Conservation (phyloP, 2,797 vertebrate genomes). For the Acestrorhynchus altus region DNA sequence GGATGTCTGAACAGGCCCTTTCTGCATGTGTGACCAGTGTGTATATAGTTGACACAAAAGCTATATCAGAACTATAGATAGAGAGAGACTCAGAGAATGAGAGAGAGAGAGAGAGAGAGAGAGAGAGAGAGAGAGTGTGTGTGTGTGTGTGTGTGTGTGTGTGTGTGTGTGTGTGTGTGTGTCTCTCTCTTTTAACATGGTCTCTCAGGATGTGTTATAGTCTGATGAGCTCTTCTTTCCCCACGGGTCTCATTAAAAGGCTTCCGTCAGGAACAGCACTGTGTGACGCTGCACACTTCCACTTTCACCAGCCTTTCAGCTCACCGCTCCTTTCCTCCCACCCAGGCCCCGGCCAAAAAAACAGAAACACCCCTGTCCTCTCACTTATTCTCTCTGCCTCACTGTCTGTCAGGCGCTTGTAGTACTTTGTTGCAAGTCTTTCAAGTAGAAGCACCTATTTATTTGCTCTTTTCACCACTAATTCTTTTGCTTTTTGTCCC, state of each 20-base stretch:
- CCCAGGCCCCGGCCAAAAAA: conserved; percentile 88
- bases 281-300: conserved; percentile 91
- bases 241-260: conserved; percentile 93
- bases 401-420: conserved; percentile 76
- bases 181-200: conserved; percentile 57
- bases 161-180: conserved; percentile 63
- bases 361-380: conserved; percentile 86
- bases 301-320: conserved; percentile 80
- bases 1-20: not conserved
- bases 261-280: conserved; percentile 91
- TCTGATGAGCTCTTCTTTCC: conserved; percentile 63
- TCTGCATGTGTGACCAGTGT: conserved; percentile 1
- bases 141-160: conserved; percentile 65
- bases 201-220: conserved; percentile 72
- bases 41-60: conserved; percentile 15
- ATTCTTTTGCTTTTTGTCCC: conserved; percentile 88
- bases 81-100: conserved; percentile 19
- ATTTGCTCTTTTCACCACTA: conserved; percentile 94
- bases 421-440: conserved; percentile 89
- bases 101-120: conserved; percentile 34
- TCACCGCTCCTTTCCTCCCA: conserved; percentile 92
- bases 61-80: not conserved
- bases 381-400: conserved; percentile 51
- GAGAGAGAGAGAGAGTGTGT: conserved; percentile 60
- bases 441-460: conserved; percentile 96